phyloP scores from a whole-genome alignment of 2,113 vertebrate genomes.

The Otolemur garnettii region DNA sequence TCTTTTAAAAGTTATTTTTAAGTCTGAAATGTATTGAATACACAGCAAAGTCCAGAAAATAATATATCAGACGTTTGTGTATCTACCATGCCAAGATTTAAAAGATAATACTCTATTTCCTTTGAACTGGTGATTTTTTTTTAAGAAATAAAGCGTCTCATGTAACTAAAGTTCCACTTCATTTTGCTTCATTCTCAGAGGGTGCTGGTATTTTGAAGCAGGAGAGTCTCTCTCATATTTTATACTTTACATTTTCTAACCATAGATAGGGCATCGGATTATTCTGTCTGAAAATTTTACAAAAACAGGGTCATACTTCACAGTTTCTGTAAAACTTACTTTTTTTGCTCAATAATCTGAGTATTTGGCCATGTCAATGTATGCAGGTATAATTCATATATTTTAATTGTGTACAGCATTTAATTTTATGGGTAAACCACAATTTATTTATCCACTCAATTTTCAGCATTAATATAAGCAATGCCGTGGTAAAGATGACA shows the following conservation, averaged over 20 bases:
- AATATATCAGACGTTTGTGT: background rate
- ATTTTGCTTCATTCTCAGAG: background rate
- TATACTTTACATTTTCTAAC: background rate
- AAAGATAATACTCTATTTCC: background rate
- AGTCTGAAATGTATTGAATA: constrained; percentile 44
- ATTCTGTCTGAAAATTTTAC: constrained; percentile 8
- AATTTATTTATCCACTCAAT: background rate
- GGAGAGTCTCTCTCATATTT: background rate
- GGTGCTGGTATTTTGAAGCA: background rate
- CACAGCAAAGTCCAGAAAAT: constrained; percentile 55
- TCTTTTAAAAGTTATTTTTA: constrained; percentile 48
- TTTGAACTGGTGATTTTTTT: background rate
- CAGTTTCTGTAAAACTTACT: background rate
- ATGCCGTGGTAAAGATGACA: background rate
- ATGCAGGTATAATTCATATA: background rate
- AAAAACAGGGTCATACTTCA: background rate
- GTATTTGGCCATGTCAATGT: background rate
- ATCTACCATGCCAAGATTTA: constrained; percentile 17
- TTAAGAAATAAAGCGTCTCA: background rate
- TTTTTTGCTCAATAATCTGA: constrained; percentile 19
- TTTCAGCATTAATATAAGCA: background rate
- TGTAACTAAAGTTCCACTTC: background rate
- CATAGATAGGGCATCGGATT: background rate
- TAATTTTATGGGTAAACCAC: background rate
- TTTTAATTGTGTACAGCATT: background rate